Conservation (phyloP, 2,888 invertebrate species). For the Colostygia pectinataria region DNA sequence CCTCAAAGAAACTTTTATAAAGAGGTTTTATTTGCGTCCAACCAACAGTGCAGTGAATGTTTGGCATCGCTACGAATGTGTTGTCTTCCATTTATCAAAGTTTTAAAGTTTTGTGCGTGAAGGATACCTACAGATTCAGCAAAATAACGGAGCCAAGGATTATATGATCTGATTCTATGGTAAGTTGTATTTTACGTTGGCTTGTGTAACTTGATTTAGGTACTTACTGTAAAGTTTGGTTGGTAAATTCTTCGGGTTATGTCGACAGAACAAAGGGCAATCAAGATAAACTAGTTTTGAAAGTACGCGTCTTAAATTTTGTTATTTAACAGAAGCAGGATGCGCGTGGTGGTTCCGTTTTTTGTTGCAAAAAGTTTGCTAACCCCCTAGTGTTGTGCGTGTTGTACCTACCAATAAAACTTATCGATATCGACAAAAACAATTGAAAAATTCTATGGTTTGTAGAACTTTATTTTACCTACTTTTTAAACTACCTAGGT, state of each 20-base stretch:
- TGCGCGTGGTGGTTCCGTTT: slow-evolving; percentile 47
- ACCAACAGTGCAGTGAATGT: slow-evolving; percentile 40
- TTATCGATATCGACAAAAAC: slow-evolving; percentile 27
- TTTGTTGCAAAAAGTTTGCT: slow-evolving; percentile 50
- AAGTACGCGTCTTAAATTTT: slow-evolving; percentile 54
- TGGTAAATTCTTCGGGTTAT: slow-evolving; percentile 37
- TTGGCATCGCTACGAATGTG: slow-evolving; percentile 36
- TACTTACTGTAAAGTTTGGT: slow-evolving; percentile 19
- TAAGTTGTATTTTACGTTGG: slow-evolving; percentile 41
- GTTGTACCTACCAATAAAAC: not conserved
- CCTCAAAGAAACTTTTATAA: slow-evolving; percentile 32
- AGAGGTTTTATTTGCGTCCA: slow-evolving; percentile 10
- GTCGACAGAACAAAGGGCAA: slow-evolving; percentile 56
- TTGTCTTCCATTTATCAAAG: slow-evolving; percentile 37
- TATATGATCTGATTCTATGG: slow-evolving; percentile 57
- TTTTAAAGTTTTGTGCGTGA: slow-evolving; percentile 54
- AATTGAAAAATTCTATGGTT: not conserved
- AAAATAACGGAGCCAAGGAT: slow-evolving; percentile 56
- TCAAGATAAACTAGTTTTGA: slow-evolving; percentile 62
- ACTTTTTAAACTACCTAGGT: not conserved
- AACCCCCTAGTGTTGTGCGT: slow-evolving; percentile 33
- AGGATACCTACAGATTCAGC: slow-evolving; percentile 42
- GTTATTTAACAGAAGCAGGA: slow-evolving; percentile 46
- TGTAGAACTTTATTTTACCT: not conserved
- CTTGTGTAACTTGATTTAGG: not conserved